These are phyloP conservation scores for Thera obeliscata DNA, from an alignment of 2,888 invertebrate species.

Conservation along the genomic window DNA sequence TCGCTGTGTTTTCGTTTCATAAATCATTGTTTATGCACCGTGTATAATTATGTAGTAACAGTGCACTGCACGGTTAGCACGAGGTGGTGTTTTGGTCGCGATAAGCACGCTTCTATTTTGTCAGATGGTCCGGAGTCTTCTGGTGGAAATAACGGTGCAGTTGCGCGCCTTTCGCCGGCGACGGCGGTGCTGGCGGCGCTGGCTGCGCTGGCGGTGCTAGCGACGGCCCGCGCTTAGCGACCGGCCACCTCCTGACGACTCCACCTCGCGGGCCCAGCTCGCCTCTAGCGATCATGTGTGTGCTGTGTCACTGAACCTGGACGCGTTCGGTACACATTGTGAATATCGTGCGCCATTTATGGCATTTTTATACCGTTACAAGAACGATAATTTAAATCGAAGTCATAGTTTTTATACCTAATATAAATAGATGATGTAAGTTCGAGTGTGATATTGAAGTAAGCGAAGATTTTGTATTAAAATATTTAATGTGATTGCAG, in stretches of 20 bases:
- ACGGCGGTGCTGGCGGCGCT: slow-evolving; percentile 38
- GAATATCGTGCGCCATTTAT: slow-evolving; percentile 75
- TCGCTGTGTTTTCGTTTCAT: slow-evolving; percentile 40
- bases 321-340: slow-evolving; percentile 69
- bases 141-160: slow-evolving; percentile 51
- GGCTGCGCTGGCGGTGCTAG: slow-evolving; percentile 47
- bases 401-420: slow-evolving; percentile 85
- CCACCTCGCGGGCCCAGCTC: background rate
- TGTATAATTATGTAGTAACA: slow-evolving; percentile 25
- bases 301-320: slow-evolving; percentile 68
- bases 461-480: slow-evolving; percentile 80
- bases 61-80: slow-evolving; percentile 30
- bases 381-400: slow-evolving; percentile 81
- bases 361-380: slow-evolving; percentile 74
- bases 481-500: slow-evolving; percentile 68
- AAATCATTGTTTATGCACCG: slow-evolving; percentile 37
- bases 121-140: slow-evolving; percentile 55
- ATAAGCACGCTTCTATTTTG: slow-evolving; percentile 42
- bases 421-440: slow-evolving; percentile 84
- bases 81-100: slow-evolving; percentile 33
- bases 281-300: slow-evolving; percentile 69
- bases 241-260: background rate
- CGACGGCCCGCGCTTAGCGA: slow-evolving; percentile 45
- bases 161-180: slow-evolving; percentile 32
- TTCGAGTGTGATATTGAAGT: slow-evolving; percentile 83